Conservation (phyloP, 1,140 invertebrate species). For the Drosophila pseudoananassae region DNA sequence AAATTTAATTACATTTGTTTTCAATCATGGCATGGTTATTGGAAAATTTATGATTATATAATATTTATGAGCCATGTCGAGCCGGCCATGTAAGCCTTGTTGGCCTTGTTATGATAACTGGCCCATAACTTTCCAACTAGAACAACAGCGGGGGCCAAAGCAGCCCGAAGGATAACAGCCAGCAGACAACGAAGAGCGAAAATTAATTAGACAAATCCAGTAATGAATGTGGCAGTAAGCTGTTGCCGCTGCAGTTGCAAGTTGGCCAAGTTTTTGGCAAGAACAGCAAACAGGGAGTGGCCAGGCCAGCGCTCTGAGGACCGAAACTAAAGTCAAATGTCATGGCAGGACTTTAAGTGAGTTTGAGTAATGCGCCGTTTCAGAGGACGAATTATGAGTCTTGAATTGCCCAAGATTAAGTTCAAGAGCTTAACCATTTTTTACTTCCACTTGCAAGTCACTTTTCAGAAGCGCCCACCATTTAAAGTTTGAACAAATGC, state of each 20-base stretch:
- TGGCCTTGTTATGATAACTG: not conserved
- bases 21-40: not conserved
- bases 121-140: not conserved
- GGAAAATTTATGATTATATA: conserved; percentile 22
- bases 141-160: not conserved
- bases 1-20: not conserved
- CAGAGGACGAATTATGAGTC: conserved; percentile 24
- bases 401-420: conserved; percentile 1
- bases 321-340: conserved; percentile 5
- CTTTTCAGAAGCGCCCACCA: not conserved
- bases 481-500: not conserved
- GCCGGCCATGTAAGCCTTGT: conserved; percentile 10
- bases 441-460: not conserved
- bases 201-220: conserved; percentile 42
- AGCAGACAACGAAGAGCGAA: not conserved
- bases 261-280: conserved; percentile 11
- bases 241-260: conserved; percentile 21
- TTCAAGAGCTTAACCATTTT: conserved; percentile 1
- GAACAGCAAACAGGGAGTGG: not conserved
- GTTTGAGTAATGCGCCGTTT: conserved; percentile 25
- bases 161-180: not conserved
- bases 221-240: conserved; percentile 37
- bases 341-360: conserved; percentile 7
- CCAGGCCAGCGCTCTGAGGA: not conserved
- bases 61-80: conserved; percentile 31